Evolutionary conservation across 1,140 invertebrate species (phyloP).

Genomic region (Drosophila funebris): DNA sequence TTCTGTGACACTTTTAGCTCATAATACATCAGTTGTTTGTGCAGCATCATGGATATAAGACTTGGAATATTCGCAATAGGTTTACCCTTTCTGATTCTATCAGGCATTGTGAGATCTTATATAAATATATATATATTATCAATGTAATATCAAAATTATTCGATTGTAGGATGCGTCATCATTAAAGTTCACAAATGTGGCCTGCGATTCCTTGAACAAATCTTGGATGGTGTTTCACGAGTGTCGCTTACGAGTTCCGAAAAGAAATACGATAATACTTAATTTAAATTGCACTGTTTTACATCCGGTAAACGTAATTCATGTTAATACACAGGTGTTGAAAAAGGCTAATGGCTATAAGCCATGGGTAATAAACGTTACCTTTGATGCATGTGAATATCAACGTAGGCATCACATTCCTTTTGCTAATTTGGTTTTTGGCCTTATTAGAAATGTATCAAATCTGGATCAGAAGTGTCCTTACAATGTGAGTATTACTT

Average conservation of each 20-base stretch:
- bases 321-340: background rate
- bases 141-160: background rate
- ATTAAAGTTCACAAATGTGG: background rate
- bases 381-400: background rate
- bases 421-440: background rate
- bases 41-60: background rate
- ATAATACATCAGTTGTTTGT: background rate
- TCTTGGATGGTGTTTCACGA: background rate
- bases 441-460: background rate
- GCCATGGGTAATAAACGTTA: background rate
- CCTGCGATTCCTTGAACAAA: background rate
- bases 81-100: background rate
- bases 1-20: too few relatives aligned
- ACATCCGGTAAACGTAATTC: background rate
- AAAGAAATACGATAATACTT: background rate
- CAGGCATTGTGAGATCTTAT: background rate
- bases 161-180: background rate
- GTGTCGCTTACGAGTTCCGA: background rate
- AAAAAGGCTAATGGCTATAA: slow-evolving; percentile 1
- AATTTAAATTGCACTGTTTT: background rate
- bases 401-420: background rate
- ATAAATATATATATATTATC: background rate
- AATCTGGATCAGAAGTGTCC: background rate
- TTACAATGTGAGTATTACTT: background rate
- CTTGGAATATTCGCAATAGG: background rate